Evolutionary conservation across 35 echinoderm and acorn worm species (phyloP).

Genomic region (Apostichopus japonicus): DNA sequence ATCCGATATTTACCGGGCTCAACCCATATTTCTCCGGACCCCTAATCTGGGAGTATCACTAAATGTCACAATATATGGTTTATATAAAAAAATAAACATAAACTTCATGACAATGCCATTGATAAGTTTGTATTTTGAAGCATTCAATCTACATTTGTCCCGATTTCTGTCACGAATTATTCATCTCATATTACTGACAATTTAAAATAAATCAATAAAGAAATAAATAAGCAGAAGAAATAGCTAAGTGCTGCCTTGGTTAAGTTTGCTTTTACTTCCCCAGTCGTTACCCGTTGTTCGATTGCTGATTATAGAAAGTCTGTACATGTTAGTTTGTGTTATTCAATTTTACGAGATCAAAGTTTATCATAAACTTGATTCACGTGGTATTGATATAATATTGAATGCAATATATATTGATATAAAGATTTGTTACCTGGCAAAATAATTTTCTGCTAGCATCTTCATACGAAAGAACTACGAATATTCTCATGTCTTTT

Average conservation of each 20-base stretch:
- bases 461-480: neutral
- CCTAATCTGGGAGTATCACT: too few species aligned
- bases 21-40: too few species aligned
- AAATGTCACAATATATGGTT: too few species aligned
- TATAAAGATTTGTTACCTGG: neutral
- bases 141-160: too few species aligned
- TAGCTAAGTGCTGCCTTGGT: neutral
- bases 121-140: too few species aligned
- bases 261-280: neutral
- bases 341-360: neutral
- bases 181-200: too few species aligned
- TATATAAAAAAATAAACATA: too few species aligned
- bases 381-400: neutral
- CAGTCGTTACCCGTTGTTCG: neutral
- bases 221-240: neutral
- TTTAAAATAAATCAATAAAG: too few species aligned
- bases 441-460: constrained; percentile 9
- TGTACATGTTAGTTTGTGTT: neutral
- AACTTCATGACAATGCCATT: too few species aligned
- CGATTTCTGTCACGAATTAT: too few species aligned
- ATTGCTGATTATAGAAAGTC: neutral
- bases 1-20: too few species aligned
- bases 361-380: neutral
- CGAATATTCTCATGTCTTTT: constrained; percentile 6
- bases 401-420: neutral